Evolutionary conservation across 2,888 invertebrate species (phyloP), one percentile per base, ranked within the genome.

Genomic region (Ophioninae sp.): DNA sequence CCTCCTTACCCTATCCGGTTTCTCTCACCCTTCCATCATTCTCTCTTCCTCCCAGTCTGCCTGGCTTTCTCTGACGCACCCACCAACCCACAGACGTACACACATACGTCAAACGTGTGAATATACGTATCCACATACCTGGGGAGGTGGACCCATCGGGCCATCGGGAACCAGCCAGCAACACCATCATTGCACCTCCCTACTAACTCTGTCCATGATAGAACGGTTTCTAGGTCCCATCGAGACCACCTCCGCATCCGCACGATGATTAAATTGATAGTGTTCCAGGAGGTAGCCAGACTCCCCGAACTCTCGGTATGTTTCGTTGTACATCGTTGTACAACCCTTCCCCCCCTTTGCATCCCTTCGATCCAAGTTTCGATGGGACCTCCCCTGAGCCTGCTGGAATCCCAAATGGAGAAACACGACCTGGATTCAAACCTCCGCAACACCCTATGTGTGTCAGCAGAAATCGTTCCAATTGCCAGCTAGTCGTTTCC

Each of bases 1-100:
- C 85, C 85, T 82, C 85, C 84, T 85, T 85, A 77, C 84, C 75
- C 85, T 76, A 80, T 86, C 82, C 82, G 72, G 69, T 79, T 84
- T 82, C 80, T 81, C 77, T 76, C 73, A 69, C 67, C 79, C 79
- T 81, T 69, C 80, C 56, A 76, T 83, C 69, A 63, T 78, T 68
- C 67, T 44, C 63, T 71, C n/a, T 56, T 8, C 71, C 63, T 64
- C 69, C n/a, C n/a, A n/a, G 75, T 23, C 37, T 22, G 17, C 20
- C 68, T 44, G 44, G 17, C 37, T 65, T 65, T 17, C 67, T 44
- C 22, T 59, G 13, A 65, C 20, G 20, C 61, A 63, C 22, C 61
- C 59, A 44, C 51, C 13, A 17, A 59, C 59, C 20, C 20, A 22
- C 39, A n/a, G 0, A 20, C 67, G 44, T 44, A 44, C 10, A n/a